Evolutionary conservation across 2,113 vertebrate genomes (phyloP), one percentile per base, ranked within the genome.

Genomic region (Lethenteron reissneri): DNA sequence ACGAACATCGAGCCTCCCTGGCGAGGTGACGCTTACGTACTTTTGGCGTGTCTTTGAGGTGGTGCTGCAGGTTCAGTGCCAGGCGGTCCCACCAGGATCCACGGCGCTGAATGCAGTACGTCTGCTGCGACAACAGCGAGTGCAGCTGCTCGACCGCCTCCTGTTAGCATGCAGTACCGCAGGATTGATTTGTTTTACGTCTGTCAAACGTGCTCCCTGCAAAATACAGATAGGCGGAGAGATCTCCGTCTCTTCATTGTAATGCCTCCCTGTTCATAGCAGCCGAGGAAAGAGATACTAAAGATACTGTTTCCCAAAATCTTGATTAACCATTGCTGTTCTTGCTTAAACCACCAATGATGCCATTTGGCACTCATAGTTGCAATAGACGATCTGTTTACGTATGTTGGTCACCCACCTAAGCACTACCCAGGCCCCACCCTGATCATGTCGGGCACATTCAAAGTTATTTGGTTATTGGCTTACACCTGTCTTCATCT

Each of bases 31-130:
- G 41, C 41, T 25, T 68, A 60, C 2, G 10, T 81, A 95, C 90
- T 80, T 82, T 80, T 72, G 86, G 80, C 0, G 78, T 79, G 72
- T 78, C 82, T 76, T 88, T 95, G 62, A 99, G 76, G 77, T 99
- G 91, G 77, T 96, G 90, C 62, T 95, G 90, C 13, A 96, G 79
- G 78, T 99, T 96, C 13, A 99, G 84, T 1, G 88, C 88, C 56
- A 97, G 81, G 6, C 92, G 82, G 73, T 99, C 92, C 92, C 92
- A 99, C 94, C 94, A 97, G 2, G 86, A 83, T 62, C 92, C 91
- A 74, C 91, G 84, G 78, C 87, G 90, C 82, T 88, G 86, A 3
- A 79, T 79, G 79, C 92, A 97, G 56, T 88, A 97, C 70, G 83
- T 59, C 0, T 78, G 76, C 78, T 99, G 92, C 21, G 80, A 78